Base-by-base conservation (phyloP, 2,797 vertebrate genomes). In the Parambassis ranga region DNA sequence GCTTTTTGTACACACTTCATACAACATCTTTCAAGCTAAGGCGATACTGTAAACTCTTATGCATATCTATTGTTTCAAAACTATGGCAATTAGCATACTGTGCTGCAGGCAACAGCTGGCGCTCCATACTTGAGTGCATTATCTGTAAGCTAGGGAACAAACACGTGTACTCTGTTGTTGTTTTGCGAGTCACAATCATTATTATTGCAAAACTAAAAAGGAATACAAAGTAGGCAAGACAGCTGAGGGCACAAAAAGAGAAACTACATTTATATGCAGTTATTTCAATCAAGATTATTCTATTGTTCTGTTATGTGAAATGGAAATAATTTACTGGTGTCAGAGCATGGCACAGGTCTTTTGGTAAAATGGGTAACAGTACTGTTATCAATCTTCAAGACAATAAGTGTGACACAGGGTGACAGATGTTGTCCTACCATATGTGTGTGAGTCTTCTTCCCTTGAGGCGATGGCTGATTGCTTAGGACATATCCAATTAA, bases 81-180 rank as follows among this genome's bases (percentile, higher is more conserved):
- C 48, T 60, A 39, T 28, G 31, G 38, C 53, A 87, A 86, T 89
- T 88, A 84, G 74, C 82, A 85, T 75, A 79, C 74, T 75, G 83
- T 77, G 79, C 85, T 82, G 74, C 61, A 75, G 76, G 81, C 85
- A 85, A 79, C 86, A 88, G 85, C 81, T 86, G 85, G 65, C 0
- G 55, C 58, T 47, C 56, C 84, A 83, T 74, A 82, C 79, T 76
- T 72, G 56, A 79, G 71, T 70, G 74, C 79, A 79, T 76, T 74
- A 75, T 80, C 59, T 75, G 77, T 71, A 77, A 83, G 78, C 80
- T 58, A 22, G 75, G 74, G 71, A 82, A 64, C 79, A 66, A 89
- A 82, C 83, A 79, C 44, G 22, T 84, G 82, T 81, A 67, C 64
- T 16, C 49, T 53, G 71, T 70, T 77, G 75, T 83, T 87, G 86